Base-by-base conservation (phyloP, 23 tunicate genomes). In the Clavelina lepadiformis region DNA sequence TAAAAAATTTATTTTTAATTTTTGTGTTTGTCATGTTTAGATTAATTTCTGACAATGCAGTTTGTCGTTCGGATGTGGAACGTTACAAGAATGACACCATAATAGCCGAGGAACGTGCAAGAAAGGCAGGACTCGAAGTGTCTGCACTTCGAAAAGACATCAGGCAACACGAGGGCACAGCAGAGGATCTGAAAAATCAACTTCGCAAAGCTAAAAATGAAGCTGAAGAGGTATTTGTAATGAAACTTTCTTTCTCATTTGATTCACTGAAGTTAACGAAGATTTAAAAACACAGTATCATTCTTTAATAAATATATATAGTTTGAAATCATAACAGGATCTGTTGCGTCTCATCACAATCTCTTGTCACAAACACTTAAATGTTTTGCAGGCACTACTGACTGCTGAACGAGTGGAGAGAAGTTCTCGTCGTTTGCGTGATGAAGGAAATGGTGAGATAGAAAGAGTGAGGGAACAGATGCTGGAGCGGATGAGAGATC, bases 181-280 rank as follows among this genome's bases (percentile, higher is more conserved):
- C 62, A 2, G 38, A 70, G 18, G 95, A 86, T 37, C 69, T 86
- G 15, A 63, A 78, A 0, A 47, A 63, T 1, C 82, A 78, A 58
- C 75, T 86, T 6, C 46, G 86, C 35, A 86, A 86, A 72, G 77
- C 86, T 13, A 86, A 86, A 57, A 86, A 78, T 44, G 95, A 86
- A 72, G 80, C 95, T 38, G 95, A 86, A 64, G 95, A 86, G 56
- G 91, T 82, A 46, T 15, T 20, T 54, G 60, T 20, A 21, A 11
- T 41, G n/a, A n/a, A n/a, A n/a, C n/a, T n/a, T n/a, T n/a, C n/a
- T n/a, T n/a, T n/a, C n/a, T n/a, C n/a, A n/a, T n/a, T n/a, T n/a
- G n/a, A n/a, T n/a, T n/a, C n/a, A n/a, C n/a, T n/a, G n/a, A n/a
- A n/a, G n/a, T n/a, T n/a, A n/a, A n/a, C n/a, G n/a, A n/a, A n/a